These are phyloP conservation scores for Alligator mississippiensis DNA, from an alignment of 2,113 vertebrate species.

Conservation along the genomic window DNA sequence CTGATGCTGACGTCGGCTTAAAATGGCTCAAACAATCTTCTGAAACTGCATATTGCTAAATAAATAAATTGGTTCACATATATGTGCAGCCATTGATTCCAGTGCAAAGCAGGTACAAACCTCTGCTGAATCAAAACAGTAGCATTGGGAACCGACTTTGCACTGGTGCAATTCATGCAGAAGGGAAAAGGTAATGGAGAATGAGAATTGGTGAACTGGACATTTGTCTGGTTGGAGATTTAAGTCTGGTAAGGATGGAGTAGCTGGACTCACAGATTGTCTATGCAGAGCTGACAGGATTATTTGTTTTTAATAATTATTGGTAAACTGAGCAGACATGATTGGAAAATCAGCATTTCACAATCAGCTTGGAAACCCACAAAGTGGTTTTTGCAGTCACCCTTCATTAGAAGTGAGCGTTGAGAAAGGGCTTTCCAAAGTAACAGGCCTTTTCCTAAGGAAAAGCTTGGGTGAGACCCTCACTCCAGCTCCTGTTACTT, in stretches of 20 bases:
- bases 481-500: not conserved
- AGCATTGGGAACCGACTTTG: not conserved
- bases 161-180: not conserved
- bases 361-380: not conserved
- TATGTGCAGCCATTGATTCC: not conserved
- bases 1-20: too few relatives aligned
- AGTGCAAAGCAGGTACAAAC: not conserved
- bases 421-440: not conserved
- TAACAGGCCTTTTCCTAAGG: not conserved
- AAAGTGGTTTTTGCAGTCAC: not conserved
- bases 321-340: not conserved
- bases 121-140: not conserved
- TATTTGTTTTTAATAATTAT: not conserved
- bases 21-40: too few relatives aligned
- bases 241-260: too few relatives aligned
- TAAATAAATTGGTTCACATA: not conserved
- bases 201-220: not conserved
- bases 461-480: not conserved
- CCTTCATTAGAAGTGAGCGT: not conserved
- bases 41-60: too few relatives aligned
- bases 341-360: not conserved
- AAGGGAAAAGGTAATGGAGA: not conserved
- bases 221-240: too few relatives aligned
- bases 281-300: not conserved
- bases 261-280: not conserved